These are phyloP conservation scores for Formica exsecta DNA, from an alignment of 1,140 invertebrate species.

Conservation along the genomic window DNA sequence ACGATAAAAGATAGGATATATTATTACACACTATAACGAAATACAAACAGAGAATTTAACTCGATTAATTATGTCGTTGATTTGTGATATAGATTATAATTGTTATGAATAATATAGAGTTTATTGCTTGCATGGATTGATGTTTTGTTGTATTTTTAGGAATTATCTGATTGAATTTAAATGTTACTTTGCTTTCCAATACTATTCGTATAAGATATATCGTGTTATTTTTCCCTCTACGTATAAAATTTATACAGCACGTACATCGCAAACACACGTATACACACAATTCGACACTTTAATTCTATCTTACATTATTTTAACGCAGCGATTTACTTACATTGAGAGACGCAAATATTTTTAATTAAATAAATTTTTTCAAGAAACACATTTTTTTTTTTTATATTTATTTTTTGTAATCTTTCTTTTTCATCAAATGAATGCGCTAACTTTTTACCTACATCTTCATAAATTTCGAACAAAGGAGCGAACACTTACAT, in stretches of 20 bases:
- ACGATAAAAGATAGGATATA: neutral
- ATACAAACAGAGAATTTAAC: neutral
- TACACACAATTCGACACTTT: neutral
- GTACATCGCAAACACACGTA: neutral
- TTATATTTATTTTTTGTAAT: neutral
- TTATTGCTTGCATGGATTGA: constrained; percentile 27
- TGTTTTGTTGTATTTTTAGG: constrained; percentile 7
- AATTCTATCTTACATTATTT: neutral
- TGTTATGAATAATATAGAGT: constrained; percentile 1
- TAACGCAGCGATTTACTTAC: constrained; percentile 18
- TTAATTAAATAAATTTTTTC: neutral
- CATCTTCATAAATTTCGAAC: neutral
- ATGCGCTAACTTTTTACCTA: neutral
- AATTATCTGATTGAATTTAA: constrained; percentile 40
- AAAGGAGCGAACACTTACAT: neutral
- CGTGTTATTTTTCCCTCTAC: neutral
- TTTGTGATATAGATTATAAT: constrained; percentile 14
- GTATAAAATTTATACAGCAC: constrained; percentile 12
- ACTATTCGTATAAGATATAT: constrained; percentile 32
- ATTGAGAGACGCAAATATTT: constrained; percentile 40
- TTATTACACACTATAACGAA: neutral
- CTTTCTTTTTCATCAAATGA: neutral
- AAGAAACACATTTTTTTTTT: too few relatives aligned
- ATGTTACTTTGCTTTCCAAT: constrained; percentile 27
- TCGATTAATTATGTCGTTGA: neutral